Conservation (phyloP, 2,113 vertebrate species). For the Hippocampus comes region DNA sequence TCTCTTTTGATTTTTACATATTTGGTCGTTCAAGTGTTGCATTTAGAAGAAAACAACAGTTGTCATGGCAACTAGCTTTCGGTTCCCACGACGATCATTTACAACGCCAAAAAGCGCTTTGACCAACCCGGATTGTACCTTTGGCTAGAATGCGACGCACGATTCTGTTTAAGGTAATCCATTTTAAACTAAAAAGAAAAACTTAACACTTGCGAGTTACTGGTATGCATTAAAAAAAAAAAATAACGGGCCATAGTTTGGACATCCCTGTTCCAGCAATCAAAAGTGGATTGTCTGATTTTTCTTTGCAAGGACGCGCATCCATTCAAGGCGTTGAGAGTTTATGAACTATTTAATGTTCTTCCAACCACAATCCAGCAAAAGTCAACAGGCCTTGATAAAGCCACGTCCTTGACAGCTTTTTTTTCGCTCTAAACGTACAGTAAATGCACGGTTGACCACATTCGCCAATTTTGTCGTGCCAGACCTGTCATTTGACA, state of each 20-base stretch:
- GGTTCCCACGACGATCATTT: too few species aligned
- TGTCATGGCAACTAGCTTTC: too few species aligned
- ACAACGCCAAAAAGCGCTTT: too few species aligned
- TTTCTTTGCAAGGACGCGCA: neutral
- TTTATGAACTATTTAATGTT: constrained; percentile 49
- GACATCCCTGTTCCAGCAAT: constrained; percentile 25
- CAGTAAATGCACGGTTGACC: constrained; percentile 56
- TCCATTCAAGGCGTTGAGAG: constrained; percentile 11
- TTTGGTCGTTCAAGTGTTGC: too few species aligned
- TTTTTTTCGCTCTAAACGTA: constrained; percentile 62
- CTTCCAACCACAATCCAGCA: constrained; percentile 57
- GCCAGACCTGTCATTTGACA: constrained; percentile 67
- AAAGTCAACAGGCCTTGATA: constrained; percentile 66
- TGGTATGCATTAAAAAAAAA: neutral
- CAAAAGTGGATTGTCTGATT: constrained; percentile 27
- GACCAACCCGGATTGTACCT: too few species aligned
- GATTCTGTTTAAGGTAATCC: too few species aligned
- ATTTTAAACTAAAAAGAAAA: too few species aligned
- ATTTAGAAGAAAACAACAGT: too few species aligned
- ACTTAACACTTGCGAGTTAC: too few species aligned
- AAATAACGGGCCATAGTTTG: neutral
- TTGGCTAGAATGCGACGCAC: too few species aligned
- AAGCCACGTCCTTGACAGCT: constrained; percentile 69
- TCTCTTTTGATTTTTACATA: neutral
- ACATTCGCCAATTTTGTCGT: constrained; percentile 53